Base-by-base conservation (phyloP, 2,797 vertebrate genomes). In the Acrossocheilus wenchowensis region DNA sequence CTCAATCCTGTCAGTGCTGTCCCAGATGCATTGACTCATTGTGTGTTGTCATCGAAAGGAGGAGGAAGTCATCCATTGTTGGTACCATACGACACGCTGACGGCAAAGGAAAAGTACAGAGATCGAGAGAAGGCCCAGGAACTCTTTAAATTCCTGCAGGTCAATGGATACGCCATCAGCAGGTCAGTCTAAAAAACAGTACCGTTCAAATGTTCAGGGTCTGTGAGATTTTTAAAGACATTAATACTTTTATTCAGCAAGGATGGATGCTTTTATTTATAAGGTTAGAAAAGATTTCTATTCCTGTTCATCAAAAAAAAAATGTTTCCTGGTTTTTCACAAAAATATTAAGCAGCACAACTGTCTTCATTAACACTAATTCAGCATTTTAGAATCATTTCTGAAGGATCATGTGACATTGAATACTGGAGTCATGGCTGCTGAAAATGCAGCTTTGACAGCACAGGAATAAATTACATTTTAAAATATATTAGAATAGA, bases 51-150 rank as follows among this genome's bases (percentile, higher is more conserved):
- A 43, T 78, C 80, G 14, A 45, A 52, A 99, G 98, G 97, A 95
- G 97, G 97, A 85, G 97, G 98, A 88, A 97, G 93, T 92, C 98
- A 99, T 92, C 96, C 97, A 5, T 93, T 99, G 86, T 90, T 99
- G 93, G 97, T 99, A 64, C 98, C 98, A 7, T 99, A 99, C 43
- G 98, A 99, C 91, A 99, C 98, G 7, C 86, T 99, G 95, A 99
- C 98, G 2, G 98, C 98, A 90, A 99, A 99, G 91, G 98, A 99
- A 94, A 99, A 99, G 92, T 95, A 96, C 91, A 95, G 97, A 89
- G 98, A 99, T 90, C 91, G 97, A 86, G 98, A 99, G 86, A 99
- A 99, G 88, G 97, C 98, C 78, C 98, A 99, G 91, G 98, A 99
- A 62, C 95, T 99, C 82, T 97, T 99, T 92, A 99, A 95, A 91